Evolutionary conservation across 2,888 invertebrate genomes (phyloP).

Genomic region (Nysson spinosus): DNA sequence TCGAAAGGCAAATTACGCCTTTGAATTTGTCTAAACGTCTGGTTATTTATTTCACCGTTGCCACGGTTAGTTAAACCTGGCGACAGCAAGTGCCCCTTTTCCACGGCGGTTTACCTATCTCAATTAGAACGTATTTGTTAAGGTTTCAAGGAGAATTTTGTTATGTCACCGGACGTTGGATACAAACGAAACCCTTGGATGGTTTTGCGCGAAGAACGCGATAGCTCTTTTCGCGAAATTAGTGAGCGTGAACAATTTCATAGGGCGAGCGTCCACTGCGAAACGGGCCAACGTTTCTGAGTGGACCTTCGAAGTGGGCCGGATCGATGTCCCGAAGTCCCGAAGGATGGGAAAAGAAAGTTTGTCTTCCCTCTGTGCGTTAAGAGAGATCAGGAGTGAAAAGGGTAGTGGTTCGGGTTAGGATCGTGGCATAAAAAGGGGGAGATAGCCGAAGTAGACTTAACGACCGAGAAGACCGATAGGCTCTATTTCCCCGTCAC

Average conservation of each 20-base stretch:
- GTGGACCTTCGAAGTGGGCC: constrained; percentile 6
- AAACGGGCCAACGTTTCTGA: not conserved
- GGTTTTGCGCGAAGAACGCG: no score
- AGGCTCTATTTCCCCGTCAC: constrained; percentile 14
- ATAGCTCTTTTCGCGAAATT: no score
- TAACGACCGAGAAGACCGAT: constrained; percentile 34
- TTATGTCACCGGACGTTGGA: no score
- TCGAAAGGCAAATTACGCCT: constrained; percentile 25
- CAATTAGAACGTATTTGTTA: no score
- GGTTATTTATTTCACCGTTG: no score
- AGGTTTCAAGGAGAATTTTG: no score
- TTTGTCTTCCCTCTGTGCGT: not conserved
- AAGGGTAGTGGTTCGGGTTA: not conserved
- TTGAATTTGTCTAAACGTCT: no score
- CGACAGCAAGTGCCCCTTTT: no score
- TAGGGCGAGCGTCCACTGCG: no score
- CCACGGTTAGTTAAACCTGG: no score
- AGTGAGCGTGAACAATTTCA: not conserved
- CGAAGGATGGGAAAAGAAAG: not conserved
- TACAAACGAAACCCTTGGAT: no score
- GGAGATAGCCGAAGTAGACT: constrained; percentile 21
- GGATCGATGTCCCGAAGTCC: not conserved
- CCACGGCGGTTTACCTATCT: not conserved
- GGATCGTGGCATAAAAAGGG: constrained; percentile 22
- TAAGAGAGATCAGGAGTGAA: not conserved